Base-by-base conservation (phyloP, 2,113 vertebrate species). In the Pteropus alecto region DNA sequence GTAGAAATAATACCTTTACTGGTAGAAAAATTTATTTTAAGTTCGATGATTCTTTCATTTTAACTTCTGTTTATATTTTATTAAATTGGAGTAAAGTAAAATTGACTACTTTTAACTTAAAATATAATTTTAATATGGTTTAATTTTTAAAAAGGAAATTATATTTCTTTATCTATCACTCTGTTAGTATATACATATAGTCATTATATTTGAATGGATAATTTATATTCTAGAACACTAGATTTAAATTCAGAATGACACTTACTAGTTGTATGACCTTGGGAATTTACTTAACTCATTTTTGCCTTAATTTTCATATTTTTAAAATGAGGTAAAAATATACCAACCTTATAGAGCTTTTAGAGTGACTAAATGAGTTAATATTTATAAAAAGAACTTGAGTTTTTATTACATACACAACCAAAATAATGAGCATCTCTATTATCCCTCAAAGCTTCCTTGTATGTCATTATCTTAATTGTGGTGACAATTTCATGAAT, bases 21-120 rank as follows among this genome's bases (percentile, higher is more conserved):
- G 43, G 54, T 84, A 63, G 48, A 78, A 87, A 94, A 93, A 86
- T 87, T 87, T 98, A 43, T 65, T 94, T 97, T 48, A 97, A 86
- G 5, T 93, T 97, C 86, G 98, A 14, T 26, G 33, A 93, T 89
- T 83, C 38, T 21, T 96, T 97, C 71, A 76, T 16, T 24, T 82
- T 65, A 24, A 71, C 15, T 35, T 83, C 58, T 76, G 67, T 94
- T 76, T 97, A 18, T 91, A 81, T 46, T 70, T 92, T 88, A 82
- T 89, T 83, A 95, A 86, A 83, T 77, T 41, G 9, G 86, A 90
- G 48, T 86, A 93, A 95, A 97, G 92, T 83, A 90, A 96, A 95
- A 89, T 60, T 19, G 58, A 22, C 21, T 41, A 78, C 19, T 91
- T 94, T 83, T 51, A 85, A 92, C 89, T 88, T 89, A 82, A 94